phyloP scores from a whole-genome alignment of 2,113 vertebrate species.

The Dicaeum eximium region DNA sequence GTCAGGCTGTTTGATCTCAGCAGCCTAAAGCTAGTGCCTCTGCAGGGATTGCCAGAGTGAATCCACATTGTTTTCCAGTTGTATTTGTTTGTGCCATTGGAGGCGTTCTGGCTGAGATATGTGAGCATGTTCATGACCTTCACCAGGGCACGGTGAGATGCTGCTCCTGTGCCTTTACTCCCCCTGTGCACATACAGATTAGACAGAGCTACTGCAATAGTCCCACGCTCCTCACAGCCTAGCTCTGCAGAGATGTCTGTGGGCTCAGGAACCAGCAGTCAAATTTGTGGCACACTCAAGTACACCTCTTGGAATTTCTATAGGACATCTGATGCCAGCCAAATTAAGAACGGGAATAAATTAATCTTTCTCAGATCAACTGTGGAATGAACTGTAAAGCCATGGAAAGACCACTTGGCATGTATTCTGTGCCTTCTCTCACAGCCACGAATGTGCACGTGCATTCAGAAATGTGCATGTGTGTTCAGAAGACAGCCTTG shows the following conservation, averaged over 20 bases:
- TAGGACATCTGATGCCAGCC: background rate
- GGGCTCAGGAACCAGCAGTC: background rate
- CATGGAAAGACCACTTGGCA: background rate
- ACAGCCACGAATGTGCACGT: background rate
- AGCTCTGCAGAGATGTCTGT: background rate
- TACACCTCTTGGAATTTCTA: background rate
- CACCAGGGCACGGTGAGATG: background rate
- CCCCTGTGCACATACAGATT: fast-evolving
- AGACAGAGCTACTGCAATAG: background rate
- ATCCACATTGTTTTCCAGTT: background rate
- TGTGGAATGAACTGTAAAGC: background rate
- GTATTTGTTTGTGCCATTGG: background rate
- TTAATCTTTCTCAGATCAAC: background rate
- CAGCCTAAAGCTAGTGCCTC: background rate
- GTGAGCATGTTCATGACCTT: background rate
- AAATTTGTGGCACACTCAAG: background rate
- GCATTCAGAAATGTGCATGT: too few species aligned
- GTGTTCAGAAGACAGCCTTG: background rate
- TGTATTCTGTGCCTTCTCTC: background rate
- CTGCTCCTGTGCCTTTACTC: background rate
- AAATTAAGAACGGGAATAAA: background rate
- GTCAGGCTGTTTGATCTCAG: background rate
- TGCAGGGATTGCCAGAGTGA: background rate
- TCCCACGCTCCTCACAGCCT: background rate
- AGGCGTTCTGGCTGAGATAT: background rate